phyloP scores from a whole-genome alignment of 1,140 invertebrate species.

The Heliconius hermathena region DNA sequence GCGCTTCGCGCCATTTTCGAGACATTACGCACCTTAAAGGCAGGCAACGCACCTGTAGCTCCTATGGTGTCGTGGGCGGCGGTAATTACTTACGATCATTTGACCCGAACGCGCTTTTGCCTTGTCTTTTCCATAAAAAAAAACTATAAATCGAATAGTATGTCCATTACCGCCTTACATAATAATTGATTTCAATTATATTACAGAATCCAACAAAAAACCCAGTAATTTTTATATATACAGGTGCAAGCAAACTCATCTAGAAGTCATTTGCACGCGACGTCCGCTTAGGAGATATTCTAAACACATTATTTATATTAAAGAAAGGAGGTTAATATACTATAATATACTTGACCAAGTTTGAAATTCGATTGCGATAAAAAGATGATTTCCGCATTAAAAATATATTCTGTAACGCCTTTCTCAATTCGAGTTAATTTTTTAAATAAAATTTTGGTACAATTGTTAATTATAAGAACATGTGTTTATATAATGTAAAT shows the following conservation, averaged over 20 bases:
- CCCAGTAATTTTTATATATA: neutral
- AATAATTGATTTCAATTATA: neutral
- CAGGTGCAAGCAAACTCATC: neutral
- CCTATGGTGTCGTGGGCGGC: no score
- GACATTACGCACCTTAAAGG: no score
- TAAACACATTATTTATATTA: conserved; percentile 9
- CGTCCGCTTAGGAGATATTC: neutral
- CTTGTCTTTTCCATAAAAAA: no score
- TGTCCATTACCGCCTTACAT: neutral
- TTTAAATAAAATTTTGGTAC: neutral
- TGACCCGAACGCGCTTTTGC: no score
- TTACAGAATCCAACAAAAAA: neutral
- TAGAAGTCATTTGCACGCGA: conserved; percentile 14
- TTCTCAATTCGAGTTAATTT: neutral
- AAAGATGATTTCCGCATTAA: conserved; percentile 12
- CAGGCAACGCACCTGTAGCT: no score
- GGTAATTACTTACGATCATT: no score
- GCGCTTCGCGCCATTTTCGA: no score
- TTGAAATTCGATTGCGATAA: conserved; percentile 1
- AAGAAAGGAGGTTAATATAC: conserved; percentile 19
- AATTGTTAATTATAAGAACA: neutral
- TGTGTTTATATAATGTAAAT: neutral
- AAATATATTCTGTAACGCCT: neutral
- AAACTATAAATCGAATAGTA: no score
- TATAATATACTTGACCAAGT: conserved; percentile 22